Conservation (phyloP, 1,140 invertebrate genomes). For the Drosophila biarmipes region DNA sequence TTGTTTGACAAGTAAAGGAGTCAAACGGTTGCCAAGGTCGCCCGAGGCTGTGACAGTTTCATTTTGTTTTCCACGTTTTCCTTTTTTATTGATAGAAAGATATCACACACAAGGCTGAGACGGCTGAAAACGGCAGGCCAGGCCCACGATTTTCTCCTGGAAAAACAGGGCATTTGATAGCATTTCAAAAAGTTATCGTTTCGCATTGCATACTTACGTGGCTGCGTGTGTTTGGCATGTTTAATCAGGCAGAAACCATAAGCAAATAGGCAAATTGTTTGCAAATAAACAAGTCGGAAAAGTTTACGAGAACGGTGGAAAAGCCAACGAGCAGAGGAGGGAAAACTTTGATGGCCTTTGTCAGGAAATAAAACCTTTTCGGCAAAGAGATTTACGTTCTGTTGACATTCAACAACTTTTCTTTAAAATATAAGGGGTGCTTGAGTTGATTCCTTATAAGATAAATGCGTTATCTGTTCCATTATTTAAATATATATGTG, state of each 20-base stretch:
- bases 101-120: conserved; percentile 10
- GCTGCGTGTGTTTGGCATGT: conserved; percentile 58
- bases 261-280: conserved; percentile 65
- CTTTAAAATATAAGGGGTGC: no score
- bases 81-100: conserved; percentile 26
- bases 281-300: conserved; percentile 43
- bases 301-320: conserved; percentile 37
- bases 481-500: background rate
- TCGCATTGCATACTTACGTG: conserved; percentile 21
- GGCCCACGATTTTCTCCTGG: conserved; percentile 17
- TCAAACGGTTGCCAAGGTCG: conserved; percentile 45
- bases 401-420: no score
- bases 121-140: conserved; percentile 7
- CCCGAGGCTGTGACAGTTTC: conserved; percentile 32
- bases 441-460: no score
- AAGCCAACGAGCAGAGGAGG: conserved; percentile 12
- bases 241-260: conserved; percentile 65
- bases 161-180: conserved; percentile 52
- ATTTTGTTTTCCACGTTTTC: conserved; percentile 7
- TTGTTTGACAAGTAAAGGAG: background rate
- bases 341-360: conserved; percentile 27
- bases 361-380: conserved; percentile 23
- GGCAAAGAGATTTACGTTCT: conserved; percentile 5
- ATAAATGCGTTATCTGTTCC: no score
- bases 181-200: conserved; percentile 50